A percentile compares a stretch with the other conserved stretches of the same genome.
Evolutionary conservation across 2,888 invertebrate species (phyloP).

Genomic region (Melipona bicolor): DNA sequence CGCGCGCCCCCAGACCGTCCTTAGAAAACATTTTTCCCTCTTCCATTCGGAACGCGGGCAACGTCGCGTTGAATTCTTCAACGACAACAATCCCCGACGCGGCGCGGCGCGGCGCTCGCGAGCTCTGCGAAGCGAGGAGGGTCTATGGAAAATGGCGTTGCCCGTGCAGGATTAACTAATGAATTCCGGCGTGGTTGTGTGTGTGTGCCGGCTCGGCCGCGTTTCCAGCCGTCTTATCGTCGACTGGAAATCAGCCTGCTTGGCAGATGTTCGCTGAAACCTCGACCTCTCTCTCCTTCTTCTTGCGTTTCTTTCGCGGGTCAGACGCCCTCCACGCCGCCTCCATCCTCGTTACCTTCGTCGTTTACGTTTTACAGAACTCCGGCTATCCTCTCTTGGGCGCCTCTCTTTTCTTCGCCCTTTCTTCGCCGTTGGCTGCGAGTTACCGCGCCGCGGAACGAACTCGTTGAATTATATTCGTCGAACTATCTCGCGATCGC

Average conservation of each 20-base stretch:
- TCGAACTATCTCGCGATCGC: conserved; percentile 23
- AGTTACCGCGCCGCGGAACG: conserved; percentile 45
- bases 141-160: conserved; percentile 59
- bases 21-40: conserved; percentile 47
- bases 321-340: conserved; percentile 4
- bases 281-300: conserved; percentile 52
- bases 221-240: conserved; percentile 73
- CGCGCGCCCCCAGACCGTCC: not conserved
- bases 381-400: not conserved
- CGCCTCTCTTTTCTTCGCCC: conserved; percentile 17
- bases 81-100: conserved; percentile 53
- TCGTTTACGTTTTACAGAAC: conserved; percentile 21
- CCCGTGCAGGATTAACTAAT: conserved; percentile 69
- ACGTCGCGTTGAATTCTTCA: conserved; percentile 57
- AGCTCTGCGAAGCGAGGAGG: conserved; percentile 45
- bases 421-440: not conserved
- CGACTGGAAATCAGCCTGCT: conserved; percentile 74
- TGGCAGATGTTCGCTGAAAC: conserved; percentile 76
- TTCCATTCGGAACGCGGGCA: conserved; percentile 7
- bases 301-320: conserved; percentile 15
- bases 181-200: conserved; percentile 70
- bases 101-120: conserved; percentile 29
- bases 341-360: conserved; percentile 18
- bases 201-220: conserved; percentile 59
- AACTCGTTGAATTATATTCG: conserved; percentile 52